Percentiles rank a stretch among this genome's conserved stretches.
These are phyloP conservation scores for Andrena haemorrhoa DNA, from an alignment of 2,888 invertebrate species.

Conservation along the genomic window DNA sequence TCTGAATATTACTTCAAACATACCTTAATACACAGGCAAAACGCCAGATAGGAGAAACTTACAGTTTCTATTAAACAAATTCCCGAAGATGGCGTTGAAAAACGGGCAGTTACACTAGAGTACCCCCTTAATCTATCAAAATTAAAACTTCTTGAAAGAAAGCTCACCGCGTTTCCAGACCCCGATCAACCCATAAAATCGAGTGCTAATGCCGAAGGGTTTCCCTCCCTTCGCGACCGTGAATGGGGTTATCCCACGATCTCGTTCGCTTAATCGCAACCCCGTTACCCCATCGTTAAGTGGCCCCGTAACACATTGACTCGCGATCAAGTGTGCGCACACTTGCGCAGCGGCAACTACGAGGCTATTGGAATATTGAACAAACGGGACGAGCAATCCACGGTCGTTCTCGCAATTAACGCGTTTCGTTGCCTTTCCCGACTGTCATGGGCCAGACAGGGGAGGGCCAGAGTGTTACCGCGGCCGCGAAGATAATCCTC, in stretches of 20 bases:
- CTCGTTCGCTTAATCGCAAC: slow-evolving; percentile 45
- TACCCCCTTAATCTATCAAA: no score
- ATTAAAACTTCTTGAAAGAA: not conserved
- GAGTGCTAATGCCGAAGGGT: slow-evolving; percentile 1
- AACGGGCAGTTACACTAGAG: no score
- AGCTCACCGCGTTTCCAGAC: slow-evolving; percentile 13
- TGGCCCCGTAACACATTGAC: not conserved
- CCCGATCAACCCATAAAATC: slow-evolving; percentile 29
- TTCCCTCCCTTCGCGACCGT: slow-evolving; percentile 16
- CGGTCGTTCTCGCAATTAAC: slow-evolving; percentile 19
- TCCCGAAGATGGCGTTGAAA: no score
- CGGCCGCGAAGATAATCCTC: slow-evolving; percentile 35
- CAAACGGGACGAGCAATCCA: slow-evolving; percentile 17
- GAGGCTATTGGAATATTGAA: slow-evolving; percentile 31
- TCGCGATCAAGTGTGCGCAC: not conserved
- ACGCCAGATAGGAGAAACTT: no score
- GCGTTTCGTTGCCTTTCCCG: slow-evolving; percentile 10
- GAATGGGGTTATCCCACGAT: slow-evolving; percentile 55
- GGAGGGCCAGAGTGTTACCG: slow-evolving; percentile 7
- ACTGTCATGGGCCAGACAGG: not conserved
- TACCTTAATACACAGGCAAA: no score
- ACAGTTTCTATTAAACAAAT: no score
- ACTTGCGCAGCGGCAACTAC: not conserved
- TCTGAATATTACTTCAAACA: no score
- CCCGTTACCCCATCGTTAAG: slow-evolving; percentile 45